phyloP scores from a whole-genome alignment of 2,797 vertebrate species.

The Gymnopithys bicolor region DNA sequence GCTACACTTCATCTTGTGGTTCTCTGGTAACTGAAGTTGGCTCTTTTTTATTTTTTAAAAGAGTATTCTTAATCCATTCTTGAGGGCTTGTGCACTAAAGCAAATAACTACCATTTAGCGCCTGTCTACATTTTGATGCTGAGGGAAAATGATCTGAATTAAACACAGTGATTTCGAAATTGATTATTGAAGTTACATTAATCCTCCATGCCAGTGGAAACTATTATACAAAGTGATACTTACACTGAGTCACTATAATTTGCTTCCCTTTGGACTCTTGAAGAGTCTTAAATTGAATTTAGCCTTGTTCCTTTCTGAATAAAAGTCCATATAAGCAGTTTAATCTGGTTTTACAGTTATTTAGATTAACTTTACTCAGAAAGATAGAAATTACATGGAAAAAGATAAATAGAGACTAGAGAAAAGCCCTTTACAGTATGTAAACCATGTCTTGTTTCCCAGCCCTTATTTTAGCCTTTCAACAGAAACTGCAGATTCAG shows the following conservation, averaged over 20 bases:
- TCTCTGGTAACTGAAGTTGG: not conserved
- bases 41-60: not conserved
- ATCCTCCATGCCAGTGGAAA: not conserved
- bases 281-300: not conserved
- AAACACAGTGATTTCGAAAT: slow-evolving; percentile 18
- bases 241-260: not conserved
- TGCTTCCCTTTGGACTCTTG: not conserved
- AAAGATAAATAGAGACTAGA: not conserved
- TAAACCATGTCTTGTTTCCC: not conserved
- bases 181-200: slow-evolving; percentile 28
- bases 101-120: not conserved
- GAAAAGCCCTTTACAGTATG: not conserved
- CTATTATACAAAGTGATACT: not conserved
- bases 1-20: not conserved
- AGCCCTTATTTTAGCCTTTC: not conserved
- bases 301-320: not conserved
- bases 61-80: not conserved
- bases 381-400: not conserved
- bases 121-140: not conserved
- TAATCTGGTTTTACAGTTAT: slow-evolving; percentile 8
- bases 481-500: not conserved
- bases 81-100: not conserved
- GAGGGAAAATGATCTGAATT: not conserved
- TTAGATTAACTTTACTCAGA: not conserved
- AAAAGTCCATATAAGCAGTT: not conserved